Percentiles rank a stretch among this genome's conserved stretches.
Evolutionary conservation across 2,797 vertebrate species (phyloP).

Genomic region (Propithecus deckenii): DNA sequence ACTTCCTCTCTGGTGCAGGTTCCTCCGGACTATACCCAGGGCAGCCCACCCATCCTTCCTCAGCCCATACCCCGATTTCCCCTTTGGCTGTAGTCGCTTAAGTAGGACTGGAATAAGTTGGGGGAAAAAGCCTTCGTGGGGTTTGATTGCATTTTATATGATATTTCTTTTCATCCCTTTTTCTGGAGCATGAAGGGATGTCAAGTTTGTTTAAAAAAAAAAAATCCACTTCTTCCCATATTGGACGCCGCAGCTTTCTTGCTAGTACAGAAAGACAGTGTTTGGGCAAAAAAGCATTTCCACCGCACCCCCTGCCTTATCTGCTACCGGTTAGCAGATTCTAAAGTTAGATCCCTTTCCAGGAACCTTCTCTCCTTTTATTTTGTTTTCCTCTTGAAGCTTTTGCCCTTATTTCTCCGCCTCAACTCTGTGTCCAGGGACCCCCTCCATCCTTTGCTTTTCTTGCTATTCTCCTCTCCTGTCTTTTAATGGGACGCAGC

Average conservation of each 20-base stretch:
- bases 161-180: neutral
- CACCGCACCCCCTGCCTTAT: neutral
- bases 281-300: neutral
- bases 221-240: neutral
- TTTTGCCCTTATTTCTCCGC: neutral
- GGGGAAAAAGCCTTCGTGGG: neutral
- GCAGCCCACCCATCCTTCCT: neutral
- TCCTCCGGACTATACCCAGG: neutral
- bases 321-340: constrained; percentile 42
- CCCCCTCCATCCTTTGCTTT: neutral
- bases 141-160: neutral
- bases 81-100: neutral
- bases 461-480: constrained; percentile 26
- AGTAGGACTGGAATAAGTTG: constrained; percentile 56
- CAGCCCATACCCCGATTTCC: neutral
- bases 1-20: neutral
- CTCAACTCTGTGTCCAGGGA: neutral
- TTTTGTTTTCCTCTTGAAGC: constrained; percentile 30
- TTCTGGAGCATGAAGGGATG: constrained; percentile 7
- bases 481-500: constrained; percentile 80
- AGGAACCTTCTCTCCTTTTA: neutral
- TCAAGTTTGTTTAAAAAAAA: neutral
- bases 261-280: neutral
- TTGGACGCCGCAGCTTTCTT: constrained; percentile 65
- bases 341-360: constrained; percentile 67